Evolutionary conservation across 2,888 invertebrate genomes (phyloP).

Genomic region (Drosophila recens): DNA sequence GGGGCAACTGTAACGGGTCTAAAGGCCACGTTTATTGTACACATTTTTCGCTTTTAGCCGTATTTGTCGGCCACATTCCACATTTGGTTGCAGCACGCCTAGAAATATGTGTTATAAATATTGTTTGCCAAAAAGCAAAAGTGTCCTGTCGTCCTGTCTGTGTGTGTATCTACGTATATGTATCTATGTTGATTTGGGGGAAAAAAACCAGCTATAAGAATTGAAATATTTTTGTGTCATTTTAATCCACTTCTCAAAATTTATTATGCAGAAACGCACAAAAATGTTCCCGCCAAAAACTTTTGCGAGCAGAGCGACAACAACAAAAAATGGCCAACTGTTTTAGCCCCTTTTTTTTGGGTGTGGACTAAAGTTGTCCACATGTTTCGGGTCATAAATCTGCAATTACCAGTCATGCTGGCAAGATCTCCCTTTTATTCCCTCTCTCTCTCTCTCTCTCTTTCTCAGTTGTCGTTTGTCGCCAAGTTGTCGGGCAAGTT

Average conservation of each 20-base stretch:
- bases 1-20: not conserved
- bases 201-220: conserved; percentile 22
- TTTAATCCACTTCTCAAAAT: conserved; percentile 74
- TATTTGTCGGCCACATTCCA: conserved; percentile 35
- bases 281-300: conserved; percentile 60
- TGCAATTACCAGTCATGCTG: conserved; percentile 69
- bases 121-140: conserved; percentile 58
- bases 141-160: conserved; percentile 35
- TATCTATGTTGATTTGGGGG: conserved; percentile 10
- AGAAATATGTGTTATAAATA: conserved; percentile 64
- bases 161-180: not conserved
- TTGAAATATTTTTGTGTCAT: conserved; percentile 55
- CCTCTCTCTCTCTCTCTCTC: not conserved
- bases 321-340: conserved; percentile 9
- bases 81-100: conserved; percentile 40
- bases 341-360: conserved; percentile 1
- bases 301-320: conserved; percentile 19
- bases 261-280: conserved; percentile 75
- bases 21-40: conserved; percentile 26
- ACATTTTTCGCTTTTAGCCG: conserved; percentile 29
- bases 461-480: conserved; percentile 13
- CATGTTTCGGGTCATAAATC: conserved; percentile 73
- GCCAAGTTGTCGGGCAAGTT: conserved; percentile 44
- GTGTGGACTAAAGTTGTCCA: conserved; percentile 52
- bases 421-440: conserved; percentile 10